Conservation (phyloP, 37 sponge, comb jelly and placozoan species). For the Lycopodina hypogea region DNA sequence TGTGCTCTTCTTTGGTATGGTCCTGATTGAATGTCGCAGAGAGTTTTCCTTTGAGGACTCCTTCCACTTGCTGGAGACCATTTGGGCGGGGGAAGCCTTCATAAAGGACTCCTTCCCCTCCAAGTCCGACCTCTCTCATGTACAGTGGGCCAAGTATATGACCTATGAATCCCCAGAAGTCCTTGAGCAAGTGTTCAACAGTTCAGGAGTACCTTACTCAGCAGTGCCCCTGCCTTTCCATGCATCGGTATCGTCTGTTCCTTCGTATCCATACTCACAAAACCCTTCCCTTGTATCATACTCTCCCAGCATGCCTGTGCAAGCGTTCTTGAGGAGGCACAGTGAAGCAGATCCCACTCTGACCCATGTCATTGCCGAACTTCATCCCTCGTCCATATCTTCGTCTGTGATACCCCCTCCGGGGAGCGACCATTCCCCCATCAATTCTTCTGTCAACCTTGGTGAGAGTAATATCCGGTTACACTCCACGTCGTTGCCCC, state of each 20-base stretch:
- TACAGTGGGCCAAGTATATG: slow-evolving; percentile 65
- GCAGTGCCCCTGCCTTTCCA: slow-evolving; percentile 33
- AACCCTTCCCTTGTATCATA: slow-evolving; percentile 21
- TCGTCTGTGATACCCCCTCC: not conserved
- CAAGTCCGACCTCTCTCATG: not conserved
- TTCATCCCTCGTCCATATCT: not conserved
- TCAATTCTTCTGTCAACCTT: not conserved
- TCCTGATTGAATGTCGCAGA: slow-evolving; percentile 69
- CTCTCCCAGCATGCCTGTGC: not conserved
- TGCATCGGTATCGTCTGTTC: slow-evolving; percentile 4
- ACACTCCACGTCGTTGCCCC: too few relatives aligned
- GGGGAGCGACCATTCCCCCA: not conserved
- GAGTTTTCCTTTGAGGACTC: slow-evolving; percentile 71
- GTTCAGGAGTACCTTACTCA: slow-evolving; percentile 30
- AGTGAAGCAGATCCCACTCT: not conserved
- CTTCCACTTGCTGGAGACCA: slow-evolving; percentile 59
- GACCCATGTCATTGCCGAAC: not conserved
- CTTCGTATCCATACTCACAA: not conserved
- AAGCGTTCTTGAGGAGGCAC: not conserved
- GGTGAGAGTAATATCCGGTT: not conserved
- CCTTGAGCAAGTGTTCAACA: slow-evolving; percentile 44
- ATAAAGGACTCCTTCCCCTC: slow-evolving; percentile 2
- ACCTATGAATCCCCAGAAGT: slow-evolving; percentile 47
- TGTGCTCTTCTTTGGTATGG: slow-evolving; percentile 74
- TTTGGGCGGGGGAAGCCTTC: slow-evolving; percentile 26